These are phyloP conservation scores for Drosophila meridiana DNA, from an alignment of 2,888 invertebrate species.

Conservation along the genomic window DNA sequence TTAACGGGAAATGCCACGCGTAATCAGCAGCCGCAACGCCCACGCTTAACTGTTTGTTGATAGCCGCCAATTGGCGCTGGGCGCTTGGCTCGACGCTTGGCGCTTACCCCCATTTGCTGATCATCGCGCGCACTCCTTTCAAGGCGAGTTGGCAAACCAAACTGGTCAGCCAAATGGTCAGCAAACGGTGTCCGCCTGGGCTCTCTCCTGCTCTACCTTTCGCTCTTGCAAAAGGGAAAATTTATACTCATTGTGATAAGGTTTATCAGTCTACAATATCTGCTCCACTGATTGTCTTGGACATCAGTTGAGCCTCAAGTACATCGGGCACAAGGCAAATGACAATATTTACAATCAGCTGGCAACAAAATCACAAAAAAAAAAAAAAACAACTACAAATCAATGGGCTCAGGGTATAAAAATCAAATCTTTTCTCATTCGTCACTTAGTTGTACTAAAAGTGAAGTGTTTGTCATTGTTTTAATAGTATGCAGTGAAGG, in stretches of 20 bases:
- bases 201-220: not conserved
- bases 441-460: not conserved
- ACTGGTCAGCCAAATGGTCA: conserved; percentile 47
- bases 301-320: conserved; percentile 10
- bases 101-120: conserved; percentile 48
- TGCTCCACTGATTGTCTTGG: conserved; percentile 23
- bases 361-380: conserved; percentile 8
- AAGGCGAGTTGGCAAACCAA: conserved; percentile 48
- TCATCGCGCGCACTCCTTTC: conserved; percentile 41
- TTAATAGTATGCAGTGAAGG: not conserved
- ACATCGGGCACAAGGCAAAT: conserved; percentile 49
- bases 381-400: not conserved
- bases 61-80: conserved; percentile 11
- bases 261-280: conserved; percentile 37
- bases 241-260: conserved; percentile 33
- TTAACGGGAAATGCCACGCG: conserved; percentile 22
- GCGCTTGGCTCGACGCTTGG: not conserved
- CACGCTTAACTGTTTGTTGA: conserved; percentile 8
- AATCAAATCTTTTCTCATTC: conserved; percentile 8
- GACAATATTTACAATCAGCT: conserved; percentile 22
- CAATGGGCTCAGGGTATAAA: too few relatives aligned
- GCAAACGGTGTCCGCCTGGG: not conserved
- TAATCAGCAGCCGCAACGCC: conserved; percentile 25
- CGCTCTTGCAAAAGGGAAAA: not conserved
- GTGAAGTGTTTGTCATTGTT: not conserved